Evolutionary conservation across 2,888 invertebrate species (phyloP), one percentile per base, ranked within the genome.

Genomic region (Dynastes maya): DNA sequence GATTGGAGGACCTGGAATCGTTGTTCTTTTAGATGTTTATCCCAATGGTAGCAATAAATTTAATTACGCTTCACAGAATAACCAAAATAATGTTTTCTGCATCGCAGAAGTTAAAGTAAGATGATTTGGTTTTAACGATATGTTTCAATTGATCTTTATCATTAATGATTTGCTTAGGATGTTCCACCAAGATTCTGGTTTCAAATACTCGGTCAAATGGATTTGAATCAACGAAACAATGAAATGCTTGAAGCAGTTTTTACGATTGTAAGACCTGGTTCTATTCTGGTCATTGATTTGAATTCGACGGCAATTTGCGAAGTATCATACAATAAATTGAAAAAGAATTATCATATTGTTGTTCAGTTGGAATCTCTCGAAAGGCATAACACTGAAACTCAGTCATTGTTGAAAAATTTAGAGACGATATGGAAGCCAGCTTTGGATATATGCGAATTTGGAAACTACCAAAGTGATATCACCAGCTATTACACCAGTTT

Each of bases 361-460:
- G 83, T 85, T 22, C 85, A 81, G 67, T 82, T 83, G 29, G 83
- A 84, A 53, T 83, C 82, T 40, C 78, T 86, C 27, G 80, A 82
- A 45, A 77, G 81, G 22, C 86, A 86, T 75, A 82, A 85, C 72
- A 80, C 80, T 8, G 78, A 79, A 53, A 76, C 82, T 29, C 80
- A 83, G 67, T 80, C 53, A 13, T 78, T 82, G 49, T 75, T 83
- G 80, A 9, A 87, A 89, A 90, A 90, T 86, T 86, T 87, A 86
- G 91, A 91, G 82, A 91, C 92, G 0, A 91, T 94, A 81, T 94
- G 94, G 94, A 90, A 91, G n/a, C 90, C 91, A 53, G 92, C 92
- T 5, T 86, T 92, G n/a, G 86, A 90, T 13, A 87, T 93, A 32
- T 93, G 94, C 84, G 90, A 91, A 79, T 74, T 74, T 49, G 72